Conservation (phyloP, 1,140 invertebrate genomes). For the Pachyrhynchus sulphureomaculatus region DNA sequence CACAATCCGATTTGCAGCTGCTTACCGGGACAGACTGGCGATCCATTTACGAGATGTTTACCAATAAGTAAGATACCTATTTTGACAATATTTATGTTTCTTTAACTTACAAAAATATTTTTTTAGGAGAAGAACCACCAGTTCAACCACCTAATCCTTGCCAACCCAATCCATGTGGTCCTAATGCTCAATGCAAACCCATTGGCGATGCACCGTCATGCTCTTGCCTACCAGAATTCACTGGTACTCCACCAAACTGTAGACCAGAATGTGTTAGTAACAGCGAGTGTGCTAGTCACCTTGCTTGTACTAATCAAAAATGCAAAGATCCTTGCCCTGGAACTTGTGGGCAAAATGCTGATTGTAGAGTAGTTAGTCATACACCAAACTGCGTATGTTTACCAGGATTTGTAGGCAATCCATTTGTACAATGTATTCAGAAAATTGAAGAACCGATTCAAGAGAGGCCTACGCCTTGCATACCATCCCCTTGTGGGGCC, state of each 20-base stretch:
- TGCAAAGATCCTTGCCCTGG: slow-evolving; percentile 68
- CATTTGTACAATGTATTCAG: slow-evolving; percentile 56
- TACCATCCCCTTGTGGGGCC: slow-evolving; percentile 69
- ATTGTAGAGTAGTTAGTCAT: slow-evolving; percentile 69
- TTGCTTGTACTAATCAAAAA: slow-evolving; percentile 63
- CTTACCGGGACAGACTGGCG: slow-evolving; percentile 59
- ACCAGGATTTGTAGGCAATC: slow-evolving; percentile 58
- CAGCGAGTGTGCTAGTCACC: slow-evolving; percentile 64
- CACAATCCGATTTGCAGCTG: slow-evolving; percentile 66
- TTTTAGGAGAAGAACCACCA: slow-evolving; percentile 42
- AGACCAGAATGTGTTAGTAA: slow-evolving; percentile 73
- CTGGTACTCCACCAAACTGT: slow-evolving; percentile 73
- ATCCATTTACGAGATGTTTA: slow-evolving; percentile 63
- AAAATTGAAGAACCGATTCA: slow-evolving; percentile 35
- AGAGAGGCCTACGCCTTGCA: slow-evolving; percentile 60
- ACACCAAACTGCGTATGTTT: slow-evolving; percentile 66
- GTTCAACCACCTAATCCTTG: slow-evolving; percentile 55
- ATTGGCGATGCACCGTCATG: slow-evolving; percentile 57
- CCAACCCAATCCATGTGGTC: slow-evolving; percentile 59
- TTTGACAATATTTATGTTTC: background rate
- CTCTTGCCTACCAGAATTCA: slow-evolving; percentile 68
- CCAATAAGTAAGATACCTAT: slow-evolving; percentile 49
- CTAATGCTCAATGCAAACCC: slow-evolving; percentile 57
- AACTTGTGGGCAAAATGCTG: slow-evolving; percentile 65
- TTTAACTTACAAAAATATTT: background rate